Percentiles rank a stretch among this genome's conserved stretches.
Evolutionary conservation across 2,113 vertebrate species (phyloP).

Genomic region (Melanerpes aurifrons): DNA sequence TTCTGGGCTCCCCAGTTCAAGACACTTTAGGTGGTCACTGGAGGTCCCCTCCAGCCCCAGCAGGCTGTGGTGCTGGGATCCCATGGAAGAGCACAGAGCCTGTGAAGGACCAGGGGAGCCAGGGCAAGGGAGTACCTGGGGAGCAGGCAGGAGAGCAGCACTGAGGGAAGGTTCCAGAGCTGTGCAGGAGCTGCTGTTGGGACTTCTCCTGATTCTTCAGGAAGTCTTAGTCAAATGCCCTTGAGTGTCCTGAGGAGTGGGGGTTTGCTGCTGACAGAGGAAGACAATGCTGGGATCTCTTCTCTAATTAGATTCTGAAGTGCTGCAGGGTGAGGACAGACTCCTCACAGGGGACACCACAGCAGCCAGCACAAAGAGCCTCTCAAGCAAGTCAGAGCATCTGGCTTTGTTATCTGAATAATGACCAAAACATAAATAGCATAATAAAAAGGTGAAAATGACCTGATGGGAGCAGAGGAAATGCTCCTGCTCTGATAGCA

Average conservation of each 20-base stretch:
- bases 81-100: neutral
- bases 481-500: neutral
- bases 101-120: neutral
- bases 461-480: neutral
- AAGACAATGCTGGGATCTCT: neutral
- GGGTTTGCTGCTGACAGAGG: neutral
- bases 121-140: neutral
- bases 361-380: neutral
- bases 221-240: constrained; percentile 6
- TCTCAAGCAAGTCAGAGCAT: constrained; percentile 23
- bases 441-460: neutral
- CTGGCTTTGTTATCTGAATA: neutral
- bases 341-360: neutral
- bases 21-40: too few relatives aligned
- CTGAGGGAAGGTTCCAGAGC: neutral
- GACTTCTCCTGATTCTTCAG: neutral
- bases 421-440: constrained; percentile 1
- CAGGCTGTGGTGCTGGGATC: too few relatives aligned
- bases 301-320: constrained; percentile 36
- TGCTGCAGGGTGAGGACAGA: constrained; percentile 7
- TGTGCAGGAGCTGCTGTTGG: neutral
- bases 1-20: too few relatives aligned
- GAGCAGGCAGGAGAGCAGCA: neutral
- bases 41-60: too few relatives aligned
- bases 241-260: neutral